Evolutionary conservation across 2,113 vertebrate genomes (phyloP), one percentile per base, ranked within the genome.

Genomic region (Zosterops japonicus): DNA sequence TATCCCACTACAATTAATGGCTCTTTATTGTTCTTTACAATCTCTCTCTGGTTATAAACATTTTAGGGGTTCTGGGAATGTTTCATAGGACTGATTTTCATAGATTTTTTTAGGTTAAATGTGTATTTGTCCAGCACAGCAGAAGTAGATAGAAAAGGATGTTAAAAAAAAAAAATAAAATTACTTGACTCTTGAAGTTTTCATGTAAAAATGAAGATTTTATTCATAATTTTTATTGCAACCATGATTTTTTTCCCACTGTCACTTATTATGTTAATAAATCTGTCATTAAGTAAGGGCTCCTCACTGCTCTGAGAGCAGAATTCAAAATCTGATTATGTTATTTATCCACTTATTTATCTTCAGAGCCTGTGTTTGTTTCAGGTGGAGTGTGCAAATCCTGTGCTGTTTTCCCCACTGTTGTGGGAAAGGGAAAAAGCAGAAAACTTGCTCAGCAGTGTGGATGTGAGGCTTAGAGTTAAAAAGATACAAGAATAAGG

Each of bases 1-100:
- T 18, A 88, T 72, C n/a, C 87, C n/a, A 33, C 42, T 87, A 22
- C 59, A 93, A 35, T 90, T 74, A 89, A 81, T 68, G 69, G 47
- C 13, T 47, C 69, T 87, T 87, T 83, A 59, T 76, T 94, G 74
- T 33, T 96, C 71, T 95, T 91, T 79, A 90, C 60, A 42, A 21
- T 46, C 33, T 74, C 23, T 82, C 21, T 71, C 60, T 79, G 46
- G 42, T 81, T 93, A 90, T 67, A 85, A 93, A 80, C 89, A 41
- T 83, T 90, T 70, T 7, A n/a, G 80, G 60, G 76, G 42, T 93
- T 95, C 82, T 13, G 76, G 71, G 85, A 87, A 16, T 94, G 46
- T 90, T 93, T 93, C 74, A 29, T 20, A 77, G 52, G n/a, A 79
- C 27, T 72, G 24, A 46, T 92, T 94, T 87, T 65, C 69, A 8